phyloP scores from a whole-genome alignment of 1,140 invertebrate species.

The Archivesica marissinica region DNA sequence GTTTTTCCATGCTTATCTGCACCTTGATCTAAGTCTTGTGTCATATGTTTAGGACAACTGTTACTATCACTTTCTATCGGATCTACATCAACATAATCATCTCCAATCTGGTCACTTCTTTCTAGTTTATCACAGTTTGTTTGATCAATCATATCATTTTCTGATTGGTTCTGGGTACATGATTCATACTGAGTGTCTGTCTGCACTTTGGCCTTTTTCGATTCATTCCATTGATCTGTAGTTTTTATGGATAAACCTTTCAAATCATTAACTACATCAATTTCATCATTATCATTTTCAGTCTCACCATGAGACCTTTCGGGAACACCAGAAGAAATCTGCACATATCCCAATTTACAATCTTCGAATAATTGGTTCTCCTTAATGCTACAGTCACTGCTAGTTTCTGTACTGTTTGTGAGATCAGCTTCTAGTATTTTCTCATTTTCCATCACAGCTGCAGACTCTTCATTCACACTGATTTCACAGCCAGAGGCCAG shows the following conservation, averaged over 20 bases:
- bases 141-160: neutral
- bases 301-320: constrained; percentile 11
- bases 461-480: neutral
- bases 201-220: neutral
- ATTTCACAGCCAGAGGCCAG: constrained; percentile 9
- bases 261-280: neutral
- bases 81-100: neutral
- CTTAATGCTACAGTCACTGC: constrained; percentile 21
- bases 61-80: neutral
- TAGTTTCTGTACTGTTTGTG: constrained; percentile 4
- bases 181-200: neutral
- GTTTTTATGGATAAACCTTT: neutral
- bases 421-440: neutral
- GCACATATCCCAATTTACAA: neutral
- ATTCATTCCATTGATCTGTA: neutral
- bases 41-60: too few species aligned
- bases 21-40: too few species aligned
- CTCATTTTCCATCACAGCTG: neutral
- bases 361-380: constrained; percentile 5
- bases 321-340: neutral
- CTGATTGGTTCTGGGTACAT: neutral
- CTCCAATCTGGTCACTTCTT: neutral
- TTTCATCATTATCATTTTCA: neutral
- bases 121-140: neutral
- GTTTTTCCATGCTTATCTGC: too few species aligned